Evolutionary conservation across 2,113 vertebrate species (phyloP).

Genomic region (Dromiciops gliroides): DNA sequence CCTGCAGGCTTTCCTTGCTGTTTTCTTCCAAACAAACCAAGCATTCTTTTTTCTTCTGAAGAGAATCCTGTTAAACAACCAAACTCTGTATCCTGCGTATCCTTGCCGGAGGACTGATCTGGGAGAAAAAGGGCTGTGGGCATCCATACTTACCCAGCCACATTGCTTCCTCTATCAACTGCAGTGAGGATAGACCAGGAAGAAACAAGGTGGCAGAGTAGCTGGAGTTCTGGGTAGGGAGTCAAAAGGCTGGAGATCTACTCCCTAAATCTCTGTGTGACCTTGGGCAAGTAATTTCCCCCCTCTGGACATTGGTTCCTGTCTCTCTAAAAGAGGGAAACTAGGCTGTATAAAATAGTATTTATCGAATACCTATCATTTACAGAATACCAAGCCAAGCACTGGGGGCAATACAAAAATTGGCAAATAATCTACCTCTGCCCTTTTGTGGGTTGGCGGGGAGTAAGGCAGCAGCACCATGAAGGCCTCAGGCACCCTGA

Average conservation of each 20-base stretch:
- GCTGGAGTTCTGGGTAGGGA: neutral
- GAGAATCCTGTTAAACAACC: neutral
- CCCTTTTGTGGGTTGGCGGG: too few relatives aligned
- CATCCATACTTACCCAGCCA: neutral
- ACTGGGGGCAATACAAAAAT: neutral
- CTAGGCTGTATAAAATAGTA: neutral
- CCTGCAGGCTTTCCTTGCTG: neutral
- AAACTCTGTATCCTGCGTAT: neutral
- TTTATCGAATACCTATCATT: neutral
- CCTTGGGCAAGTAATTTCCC: neutral
- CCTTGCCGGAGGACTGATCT: accelerated
- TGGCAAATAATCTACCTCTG: neutral
- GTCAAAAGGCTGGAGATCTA: neutral
- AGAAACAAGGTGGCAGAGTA: neutral
- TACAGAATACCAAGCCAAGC: neutral
- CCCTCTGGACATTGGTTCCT: neutral
- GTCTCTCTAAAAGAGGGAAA: neutral
- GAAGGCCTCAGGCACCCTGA: too few relatives aligned
- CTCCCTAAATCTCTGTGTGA: neutral
- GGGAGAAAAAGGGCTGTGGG: neutral
- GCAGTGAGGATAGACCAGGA: neutral
- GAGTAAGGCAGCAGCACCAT: too few relatives aligned
- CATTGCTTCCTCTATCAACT: neutral
- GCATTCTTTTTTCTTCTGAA: neutral
- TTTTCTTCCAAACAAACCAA: neutral